Percentiles rank a stretch among this genome's conserved stretches.
These are phyloP conservation scores for Zygogramma bicolorata DNA, from an alignment of 2,888 invertebrate genomes.

Conservation along the genomic window DNA sequence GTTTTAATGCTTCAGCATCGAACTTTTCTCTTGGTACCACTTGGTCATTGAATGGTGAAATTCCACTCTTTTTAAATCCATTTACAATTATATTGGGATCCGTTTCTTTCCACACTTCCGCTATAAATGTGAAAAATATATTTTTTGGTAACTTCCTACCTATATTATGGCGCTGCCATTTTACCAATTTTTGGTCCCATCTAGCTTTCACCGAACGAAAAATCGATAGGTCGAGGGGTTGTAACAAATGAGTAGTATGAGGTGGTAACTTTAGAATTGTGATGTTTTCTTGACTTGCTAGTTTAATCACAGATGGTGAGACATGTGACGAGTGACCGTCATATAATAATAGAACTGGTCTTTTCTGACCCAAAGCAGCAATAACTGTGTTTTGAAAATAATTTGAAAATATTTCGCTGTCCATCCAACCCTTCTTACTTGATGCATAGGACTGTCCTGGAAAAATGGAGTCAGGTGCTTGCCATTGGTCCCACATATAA, in stretches of 20 bases:
- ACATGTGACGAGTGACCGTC: slow-evolving; percentile 57
- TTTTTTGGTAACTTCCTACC: no score
- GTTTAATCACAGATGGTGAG: slow-evolving; percentile 26
- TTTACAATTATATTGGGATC: no score
- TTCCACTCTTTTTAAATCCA: no score
- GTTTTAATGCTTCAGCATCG: no score
- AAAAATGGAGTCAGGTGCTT: slow-evolving; percentile 17
- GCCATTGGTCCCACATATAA: slow-evolving; percentile 18
- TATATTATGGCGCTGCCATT: no score
- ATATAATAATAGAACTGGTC: slow-evolving; percentile 55
- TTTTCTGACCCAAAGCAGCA: slow-evolving; percentile 49
- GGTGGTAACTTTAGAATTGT: slow-evolving; percentile 54
- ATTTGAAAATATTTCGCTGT: slow-evolving; percentile 56
- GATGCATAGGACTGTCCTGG: slow-evolving; percentile 15
- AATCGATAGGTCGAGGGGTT: no score
- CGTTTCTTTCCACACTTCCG: no score
- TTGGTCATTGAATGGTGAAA: no score
- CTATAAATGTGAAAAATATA: no score
- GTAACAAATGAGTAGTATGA: slow-evolving; percentile 53
- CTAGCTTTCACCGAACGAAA: no score
- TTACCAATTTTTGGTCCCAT: no score
- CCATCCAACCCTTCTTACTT: slow-evolving; percentile 50
- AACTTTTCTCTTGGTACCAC: no score
- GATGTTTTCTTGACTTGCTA: slow-evolving; percentile 8
- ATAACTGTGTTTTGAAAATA: slow-evolving; percentile 47